Conservation (phyloP, 1,140 invertebrate species). For the Centruroides sculpturatus region DNA sequence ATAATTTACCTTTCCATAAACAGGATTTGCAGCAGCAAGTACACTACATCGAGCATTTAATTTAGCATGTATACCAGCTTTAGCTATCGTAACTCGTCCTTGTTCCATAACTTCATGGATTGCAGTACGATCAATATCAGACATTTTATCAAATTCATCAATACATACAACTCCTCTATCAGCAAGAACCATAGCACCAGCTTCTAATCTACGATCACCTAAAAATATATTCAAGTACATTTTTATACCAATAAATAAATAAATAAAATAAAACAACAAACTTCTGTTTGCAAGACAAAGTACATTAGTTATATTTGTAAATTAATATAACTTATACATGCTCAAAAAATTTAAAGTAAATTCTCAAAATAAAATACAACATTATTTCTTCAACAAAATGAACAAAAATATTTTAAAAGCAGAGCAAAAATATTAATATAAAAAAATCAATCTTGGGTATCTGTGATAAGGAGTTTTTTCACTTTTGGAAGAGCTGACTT, state of each 20-base stretch:
- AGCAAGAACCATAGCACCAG: slow-evolving; percentile 98
- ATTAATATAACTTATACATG: too few relatives aligned
- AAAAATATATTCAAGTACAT: background rate
- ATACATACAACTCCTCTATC: slow-evolving; percentile 97
- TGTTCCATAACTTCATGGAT: slow-evolving; percentile 99
- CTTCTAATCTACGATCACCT: slow-evolving; percentile 62
- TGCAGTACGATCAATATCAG: slow-evolving; percentile 96
- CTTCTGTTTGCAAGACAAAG: background rate
- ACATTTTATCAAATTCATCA: slow-evolving; percentile 99
- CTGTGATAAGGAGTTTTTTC: too few relatives aligned
- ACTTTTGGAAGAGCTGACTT: too few relatives aligned
- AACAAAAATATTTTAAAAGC: too few relatives aligned
- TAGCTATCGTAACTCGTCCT: slow-evolving; percentile 90
- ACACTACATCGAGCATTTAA: slow-evolving; percentile 97
- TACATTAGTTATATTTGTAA: too few relatives aligned
- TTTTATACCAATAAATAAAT: slow-evolving; percentile 9
- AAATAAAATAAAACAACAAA: slow-evolving; percentile 1
- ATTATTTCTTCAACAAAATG: too few relatives aligned
- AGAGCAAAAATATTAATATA: too few relatives aligned
- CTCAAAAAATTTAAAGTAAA: too few relatives aligned
- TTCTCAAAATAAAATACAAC: too few relatives aligned
- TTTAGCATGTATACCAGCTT: slow-evolving; percentile 96
- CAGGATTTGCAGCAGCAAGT: slow-evolving; percentile 97
- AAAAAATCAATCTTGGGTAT: too few relatives aligned
- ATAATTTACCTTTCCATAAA: slow-evolving; percentile 69